Evolutionary conservation across 53 echinoderm and acorn worm species (phyloP).

Genomic region (Henricia sp.): DNA sequence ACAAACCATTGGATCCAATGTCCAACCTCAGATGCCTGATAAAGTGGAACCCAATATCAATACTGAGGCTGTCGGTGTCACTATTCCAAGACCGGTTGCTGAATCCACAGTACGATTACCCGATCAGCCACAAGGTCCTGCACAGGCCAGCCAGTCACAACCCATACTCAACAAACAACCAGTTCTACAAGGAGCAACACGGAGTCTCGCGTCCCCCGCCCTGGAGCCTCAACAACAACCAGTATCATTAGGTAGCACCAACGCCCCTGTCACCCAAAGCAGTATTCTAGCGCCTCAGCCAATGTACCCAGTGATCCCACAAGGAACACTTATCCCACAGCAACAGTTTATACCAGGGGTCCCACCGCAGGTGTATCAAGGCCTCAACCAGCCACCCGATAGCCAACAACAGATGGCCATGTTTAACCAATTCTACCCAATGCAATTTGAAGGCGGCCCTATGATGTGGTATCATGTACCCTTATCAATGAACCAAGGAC

Average conservation of each 20-base stretch:
- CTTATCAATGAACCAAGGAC: slow-evolving; percentile 13
- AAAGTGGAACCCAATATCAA: slow-evolving; percentile 8
- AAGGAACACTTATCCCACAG: slow-evolving; percentile 21
- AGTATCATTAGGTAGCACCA: slow-evolving; percentile 16
- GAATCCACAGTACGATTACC: slow-evolving; percentile 14
- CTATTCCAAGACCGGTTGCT: slow-evolving; percentile 27
- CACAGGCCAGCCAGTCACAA: slow-evolving; percentile 35
- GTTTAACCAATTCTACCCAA: neutral
- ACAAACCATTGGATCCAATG: slow-evolving; percentile 2
- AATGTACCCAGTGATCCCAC: slow-evolving; percentile 46
- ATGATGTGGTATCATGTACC: neutral
- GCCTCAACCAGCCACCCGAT: neutral
- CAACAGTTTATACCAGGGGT: slow-evolving; percentile 5
- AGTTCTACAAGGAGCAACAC: neutral
- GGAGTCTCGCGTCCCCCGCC: slow-evolving; percentile 8
- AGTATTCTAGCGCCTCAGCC: slow-evolving; percentile 48
- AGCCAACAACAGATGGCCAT: slow-evolving; percentile 29
- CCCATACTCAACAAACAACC: slow-evolving; percentile 23
- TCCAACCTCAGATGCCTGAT: slow-evolving; percentile 18
- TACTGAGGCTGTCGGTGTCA: neutral
- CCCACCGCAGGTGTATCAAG: slow-evolving; percentile 11
- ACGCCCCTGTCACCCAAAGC: slow-evolving; percentile 10
- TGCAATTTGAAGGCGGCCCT: slow-evolving; percentile 27
- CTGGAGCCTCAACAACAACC: slow-evolving; percentile 6
- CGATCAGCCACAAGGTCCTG: slow-evolving; percentile 3